These are phyloP conservation scores for Micoletzkya japonica DNA, from an alignment of 2,888 invertebrate genomes.

Conservation along the genomic window DNA sequence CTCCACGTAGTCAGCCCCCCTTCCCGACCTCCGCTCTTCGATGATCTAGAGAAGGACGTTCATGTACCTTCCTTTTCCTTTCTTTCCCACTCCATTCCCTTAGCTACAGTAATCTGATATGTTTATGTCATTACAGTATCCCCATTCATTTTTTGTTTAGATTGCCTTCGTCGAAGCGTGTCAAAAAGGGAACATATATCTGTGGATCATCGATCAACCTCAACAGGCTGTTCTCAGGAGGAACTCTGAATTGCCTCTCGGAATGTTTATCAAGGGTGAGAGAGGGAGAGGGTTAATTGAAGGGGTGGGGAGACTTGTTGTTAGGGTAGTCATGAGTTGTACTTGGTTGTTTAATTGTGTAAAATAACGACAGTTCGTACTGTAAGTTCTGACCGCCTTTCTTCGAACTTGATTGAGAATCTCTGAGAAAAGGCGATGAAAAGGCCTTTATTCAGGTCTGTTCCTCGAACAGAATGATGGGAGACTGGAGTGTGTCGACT, in stretches of 20 bases:
- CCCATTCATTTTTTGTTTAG: neutral
- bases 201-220: constrained; percentile 17
- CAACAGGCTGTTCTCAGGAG: constrained; percentile 17
- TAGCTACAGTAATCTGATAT: no score
- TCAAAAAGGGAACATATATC: constrained; percentile 5
- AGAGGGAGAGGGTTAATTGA: neutral
- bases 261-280: constrained; percentile 7
- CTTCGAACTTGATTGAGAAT: neutral
- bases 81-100: neutral
- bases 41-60: neutral
- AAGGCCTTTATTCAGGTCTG: no score
- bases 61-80: neutral
- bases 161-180: constrained; percentile 15
- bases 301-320: neutral
- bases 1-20: no score
- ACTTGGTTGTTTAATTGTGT: no score
- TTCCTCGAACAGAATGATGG: no score
- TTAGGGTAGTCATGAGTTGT: neutral
- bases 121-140: no score
- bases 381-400: neutral
- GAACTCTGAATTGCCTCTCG: neutral
- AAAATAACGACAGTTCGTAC: neutral
- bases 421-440: neutral
- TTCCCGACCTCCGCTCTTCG: neutral
- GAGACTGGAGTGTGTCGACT: no score